Evolutionary conservation across 2,113 vertebrate genomes (phyloP), one percentile per base, ranked within the genome.

Genomic region (Lonchura striata): DNA sequence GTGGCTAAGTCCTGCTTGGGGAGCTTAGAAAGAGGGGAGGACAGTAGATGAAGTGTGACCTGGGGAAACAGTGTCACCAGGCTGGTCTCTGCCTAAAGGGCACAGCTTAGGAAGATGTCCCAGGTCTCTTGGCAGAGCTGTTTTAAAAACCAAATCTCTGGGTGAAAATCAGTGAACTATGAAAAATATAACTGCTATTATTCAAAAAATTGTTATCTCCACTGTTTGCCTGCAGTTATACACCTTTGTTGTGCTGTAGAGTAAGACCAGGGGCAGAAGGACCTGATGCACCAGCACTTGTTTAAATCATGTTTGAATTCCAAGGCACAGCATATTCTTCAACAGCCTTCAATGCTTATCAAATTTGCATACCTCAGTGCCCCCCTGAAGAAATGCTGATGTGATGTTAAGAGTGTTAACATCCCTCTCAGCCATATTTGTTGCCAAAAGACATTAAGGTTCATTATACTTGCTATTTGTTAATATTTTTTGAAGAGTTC

Each of bases 41-140:
- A 10, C 18, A 47, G 4, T 2, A 33, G 35, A 3, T 56, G 39
- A 42, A 46, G 6, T 33, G 15, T 24, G 16, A 10, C 8, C 21
- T 46, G 50, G 0, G 7, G 50, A 35, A 72, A 25, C 2, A 4
- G 16, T n/a, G 8, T 22, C 54, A 2, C 6, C 0, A 0, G 30
- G 21, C 5, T 27, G 25, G 11, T 19, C n/a, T 22, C 37, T 57
- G 30, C 69, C 33, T 14, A 2, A 54, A 59, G 19, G 50, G 8
- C 9, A 1, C 18, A 31, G 27, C 6, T 82, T 7, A n/a, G 59
- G n/a, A 68, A n/a, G 27, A 23, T 24, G 22, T 5, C 20, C 17
- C 21, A 41, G 35, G 22, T 56, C 18, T 82, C 52, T 22, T 54
- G 72, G 23, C 44, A 71, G 7, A 13, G 6, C 15, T 54, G 23